Conservation (phyloP, 1,140 invertebrate species). For the Colletes latitarsis region DNA sequence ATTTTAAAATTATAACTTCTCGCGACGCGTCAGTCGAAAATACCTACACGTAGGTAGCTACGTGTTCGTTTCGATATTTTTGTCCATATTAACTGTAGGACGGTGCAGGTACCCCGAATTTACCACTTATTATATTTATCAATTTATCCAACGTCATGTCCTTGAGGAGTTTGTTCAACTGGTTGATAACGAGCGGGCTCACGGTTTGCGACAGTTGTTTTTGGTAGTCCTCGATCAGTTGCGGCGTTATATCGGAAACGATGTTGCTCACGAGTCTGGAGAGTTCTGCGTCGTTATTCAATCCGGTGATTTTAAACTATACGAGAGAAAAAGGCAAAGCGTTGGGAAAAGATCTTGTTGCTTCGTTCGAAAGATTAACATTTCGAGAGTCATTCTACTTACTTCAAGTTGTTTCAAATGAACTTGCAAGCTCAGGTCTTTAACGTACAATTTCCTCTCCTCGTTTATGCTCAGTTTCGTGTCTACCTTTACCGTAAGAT, state of each 20-base stretch:
- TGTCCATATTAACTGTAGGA: too few relatives aligned
- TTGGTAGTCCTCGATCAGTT: conserved; percentile 54
- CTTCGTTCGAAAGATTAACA: too few relatives aligned
- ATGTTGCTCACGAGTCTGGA: conserved; percentile 45
- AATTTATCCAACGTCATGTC: conserved; percentile 1
- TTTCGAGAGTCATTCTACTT: conserved; percentile 26
- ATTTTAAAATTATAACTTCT: too few relatives aligned
- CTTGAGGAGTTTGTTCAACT: conserved; percentile 11
- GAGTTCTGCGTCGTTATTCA: conserved; percentile 47
- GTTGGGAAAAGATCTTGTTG: too few relatives aligned
- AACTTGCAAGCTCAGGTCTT: background rate
- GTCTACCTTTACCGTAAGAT: background rate
- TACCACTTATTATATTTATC: background rate
- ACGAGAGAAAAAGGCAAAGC: background rate
- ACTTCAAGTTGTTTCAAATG: conserved; percentile 37
- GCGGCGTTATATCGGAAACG: conserved; percentile 51
- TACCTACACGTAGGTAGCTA: too few relatives aligned
- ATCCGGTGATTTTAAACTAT: conserved; percentile 54
- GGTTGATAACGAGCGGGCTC: background rate
- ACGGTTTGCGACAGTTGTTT: background rate
- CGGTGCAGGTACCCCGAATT: background rate
- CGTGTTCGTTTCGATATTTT: too few relatives aligned
- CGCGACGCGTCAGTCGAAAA: too few relatives aligned
- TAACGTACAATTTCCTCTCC: background rate
- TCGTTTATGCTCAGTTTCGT: background rate